Evolutionary conservation across 2,113 vertebrate genomes (phyloP), one percentile per base, ranked within the genome.

Genomic region (Charadrius vociferus): DNA sequence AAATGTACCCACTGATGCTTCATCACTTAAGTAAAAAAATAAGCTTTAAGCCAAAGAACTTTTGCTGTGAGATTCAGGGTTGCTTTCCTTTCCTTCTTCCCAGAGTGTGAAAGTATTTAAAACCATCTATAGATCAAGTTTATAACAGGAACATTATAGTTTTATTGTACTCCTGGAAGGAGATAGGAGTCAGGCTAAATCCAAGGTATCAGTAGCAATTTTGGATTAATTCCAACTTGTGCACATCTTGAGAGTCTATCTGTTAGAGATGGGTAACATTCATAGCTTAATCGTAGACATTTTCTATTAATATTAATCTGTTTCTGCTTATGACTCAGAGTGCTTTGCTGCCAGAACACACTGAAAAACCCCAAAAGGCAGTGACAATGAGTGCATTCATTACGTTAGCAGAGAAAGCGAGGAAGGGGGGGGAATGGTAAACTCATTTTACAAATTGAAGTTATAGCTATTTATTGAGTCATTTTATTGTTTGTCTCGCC

Each of bases 291-390:
- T 70, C 18, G 6, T 32, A 91, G 66, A 86, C 78, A 88, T 95
- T 95, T 95, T 67, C 26, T 89, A 73, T 83, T 85, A 91, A 82
- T 93, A 91, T 77, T 68, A 72, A 77, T 89, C 70, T 94, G 53
- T 93, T 96, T 95, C 66, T 95, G 58, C 58, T 82, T 75, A 82
- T 89, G 93, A 88, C 53, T 95, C 89, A 95, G 91, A 90, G 47
- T 26, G 13, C 17, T 92, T 58, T 80, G 17, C 59, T 95, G 92
- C 89, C 94, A 95, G 91, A 92, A 93, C 8, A 43, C 67, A 85
- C 43, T 41, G 75, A 88, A 95, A 88, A 92, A 50, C 27, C 41
- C 86, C 62, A 58, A 85, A 95, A 93, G 53, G 15, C 83, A 70
- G 39, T 70, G 91, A 91, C 83, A 95, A 37, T 68, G 73, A 87